Evolutionary conservation across 2,888 invertebrate genomes (phyloP).

Genomic region (Eupithecia subumbrata): DNA sequence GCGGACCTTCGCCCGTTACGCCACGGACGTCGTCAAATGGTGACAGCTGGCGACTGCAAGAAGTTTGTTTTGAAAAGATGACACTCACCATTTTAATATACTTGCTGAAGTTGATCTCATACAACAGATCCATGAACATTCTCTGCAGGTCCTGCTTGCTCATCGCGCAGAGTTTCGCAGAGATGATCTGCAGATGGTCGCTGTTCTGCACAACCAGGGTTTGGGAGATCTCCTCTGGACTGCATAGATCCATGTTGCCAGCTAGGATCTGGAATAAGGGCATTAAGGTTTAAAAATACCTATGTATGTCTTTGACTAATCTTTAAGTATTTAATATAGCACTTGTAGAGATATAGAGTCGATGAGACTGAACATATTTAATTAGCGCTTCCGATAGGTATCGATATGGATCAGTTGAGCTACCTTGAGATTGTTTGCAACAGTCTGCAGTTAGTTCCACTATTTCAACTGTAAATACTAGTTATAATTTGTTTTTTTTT

Average conservation of each 20-base stretch:
- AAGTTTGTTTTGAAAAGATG: too few species aligned
- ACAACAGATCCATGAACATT: slow-evolving; percentile 71
- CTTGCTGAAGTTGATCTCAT: slow-evolving; percentile 80
- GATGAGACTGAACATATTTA: not conserved
- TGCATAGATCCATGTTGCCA: slow-evolving; percentile 64
- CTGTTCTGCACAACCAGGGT: slow-evolving; percentile 51
- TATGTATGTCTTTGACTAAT: not conserved
- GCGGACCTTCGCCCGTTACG: too few species aligned
- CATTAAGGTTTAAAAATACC: not conserved
- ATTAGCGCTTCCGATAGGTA: not conserved
- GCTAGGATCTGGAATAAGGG: slow-evolving; percentile 64
- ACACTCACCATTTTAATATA: slow-evolving; percentile 78
- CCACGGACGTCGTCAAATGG: too few species aligned
- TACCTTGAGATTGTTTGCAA: too few species aligned
- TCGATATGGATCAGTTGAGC: too few species aligned
- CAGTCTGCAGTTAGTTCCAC: too few species aligned
- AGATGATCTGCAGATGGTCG: slow-evolving; percentile 61
- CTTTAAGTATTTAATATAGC: not conserved
- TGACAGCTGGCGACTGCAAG: too few species aligned
- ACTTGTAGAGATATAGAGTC: not conserved
- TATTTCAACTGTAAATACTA: too few species aligned
- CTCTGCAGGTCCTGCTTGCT: slow-evolving; percentile 68
- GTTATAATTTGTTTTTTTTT: too few species aligned
- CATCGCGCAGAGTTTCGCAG: slow-evolving; percentile 70
- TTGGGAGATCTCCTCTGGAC: slow-evolving; percentile 52